Conservation (phyloP, 2,888 invertebrate species). For the Macrophya annulata region DNA sequence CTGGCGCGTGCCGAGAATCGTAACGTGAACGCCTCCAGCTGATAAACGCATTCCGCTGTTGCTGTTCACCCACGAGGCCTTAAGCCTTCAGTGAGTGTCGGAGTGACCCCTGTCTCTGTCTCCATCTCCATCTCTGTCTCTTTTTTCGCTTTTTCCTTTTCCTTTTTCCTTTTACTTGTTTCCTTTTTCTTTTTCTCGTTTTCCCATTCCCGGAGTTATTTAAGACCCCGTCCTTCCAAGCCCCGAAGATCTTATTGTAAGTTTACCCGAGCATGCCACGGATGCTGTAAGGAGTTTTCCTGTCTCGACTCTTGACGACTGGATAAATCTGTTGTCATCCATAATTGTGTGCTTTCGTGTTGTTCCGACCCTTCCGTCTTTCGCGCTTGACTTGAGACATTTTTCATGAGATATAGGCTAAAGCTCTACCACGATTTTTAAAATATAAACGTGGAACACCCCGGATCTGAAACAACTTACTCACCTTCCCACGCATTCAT, state of each 20-base stretch:
- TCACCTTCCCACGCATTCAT: background rate
- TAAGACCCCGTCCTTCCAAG: constrained; percentile 27
- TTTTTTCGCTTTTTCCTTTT: constrained; percentile 15
- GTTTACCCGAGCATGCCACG: constrained; percentile 19
- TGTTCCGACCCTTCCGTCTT: background rate
- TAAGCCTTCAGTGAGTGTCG: background rate
- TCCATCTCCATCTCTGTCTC: constrained; percentile 15
- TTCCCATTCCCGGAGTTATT: constrained; percentile 37
- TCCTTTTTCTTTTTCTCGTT: constrained; percentile 12
- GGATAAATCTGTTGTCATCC: constrained; percentile 46
- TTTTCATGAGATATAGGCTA: background rate
- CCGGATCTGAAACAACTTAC: background rate
- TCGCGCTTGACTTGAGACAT: constrained; percentile 33
- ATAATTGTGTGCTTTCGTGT: constrained; percentile 33
- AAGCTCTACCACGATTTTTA: background rate
- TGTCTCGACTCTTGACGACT: constrained; percentile 40
- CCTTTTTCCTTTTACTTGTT: constrained; percentile 20
- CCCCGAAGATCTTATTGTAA: constrained; percentile 15
- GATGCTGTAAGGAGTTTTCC: constrained; percentile 27
- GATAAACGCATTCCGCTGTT: constrained; percentile 50
- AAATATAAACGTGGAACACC: background rate
- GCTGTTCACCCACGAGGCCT: background rate
- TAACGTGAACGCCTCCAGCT: constrained; percentile 43
- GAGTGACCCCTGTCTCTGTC: constrained; percentile 45
- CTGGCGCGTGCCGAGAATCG: constrained; percentile 49